Evolutionary conservation across 2,888 invertebrate genomes (phyloP), one percentile per base, ranked within the genome.

Genomic region (Caenorhabditis sinica): DNA sequence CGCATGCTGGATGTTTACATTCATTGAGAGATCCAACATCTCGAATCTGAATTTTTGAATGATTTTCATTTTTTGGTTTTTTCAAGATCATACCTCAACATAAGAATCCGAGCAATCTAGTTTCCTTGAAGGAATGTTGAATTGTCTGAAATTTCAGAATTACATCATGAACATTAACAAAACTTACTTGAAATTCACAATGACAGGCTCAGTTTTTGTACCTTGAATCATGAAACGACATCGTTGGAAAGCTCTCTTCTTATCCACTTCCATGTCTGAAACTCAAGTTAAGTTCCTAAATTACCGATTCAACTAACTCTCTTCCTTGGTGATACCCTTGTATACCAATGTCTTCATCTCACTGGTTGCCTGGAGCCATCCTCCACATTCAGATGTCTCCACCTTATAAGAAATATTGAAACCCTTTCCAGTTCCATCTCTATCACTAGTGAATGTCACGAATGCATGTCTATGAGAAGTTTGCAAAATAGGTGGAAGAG

Each of bases 141-240:
- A 77, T 17, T 80, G 53, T 49, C 86, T 88, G 77, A 63, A 86
- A 51, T 28, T 51, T 23, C 8, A n/a, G 40, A 25, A 40, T 53
- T 9, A 2, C 9, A 6, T 15, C n/a, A 11, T 36, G 49, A 58
- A 33, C 4, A n/a, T 58, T 40, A 11, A 23, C 49, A 6, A 3
- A 13, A 63, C 87, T 40, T n/a, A 90, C 88, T 68, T 86, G 56
- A 91, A 89, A 51, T 85, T 63, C n/a, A 92, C 58, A 61, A 85
- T 68, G 20, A 79, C 83, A 80, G 89, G 76, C 86, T 87, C 23
- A 82, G 90, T 79, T 81, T 88, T 69, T 75, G 86, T 33, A 76
- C 84, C 56, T 53, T 87, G 85, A 65, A 92, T 84, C 65, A 90
- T 87, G 80, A 85, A 91, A 30, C 90, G 88, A 69, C 92, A 92